Conservation (phyloP, 2,113 vertebrate genomes). For the Orthonyx spaldingii region DNA sequence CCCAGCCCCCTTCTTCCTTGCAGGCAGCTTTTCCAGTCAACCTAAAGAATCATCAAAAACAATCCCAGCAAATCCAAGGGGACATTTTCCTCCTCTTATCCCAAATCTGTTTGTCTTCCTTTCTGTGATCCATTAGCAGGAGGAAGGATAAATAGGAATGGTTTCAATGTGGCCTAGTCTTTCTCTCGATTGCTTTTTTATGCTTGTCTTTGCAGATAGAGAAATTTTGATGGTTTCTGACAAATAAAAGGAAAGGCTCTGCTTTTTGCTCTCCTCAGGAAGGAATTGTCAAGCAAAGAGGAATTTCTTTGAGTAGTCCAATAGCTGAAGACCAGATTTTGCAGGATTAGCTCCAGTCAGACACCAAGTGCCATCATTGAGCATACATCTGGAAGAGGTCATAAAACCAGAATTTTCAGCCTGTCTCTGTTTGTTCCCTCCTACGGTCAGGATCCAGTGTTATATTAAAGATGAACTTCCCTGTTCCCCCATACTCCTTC, state of each 20-base stretch:
- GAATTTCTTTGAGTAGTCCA: not conserved
- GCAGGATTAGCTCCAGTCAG: not conserved
- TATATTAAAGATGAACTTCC: not conserved
- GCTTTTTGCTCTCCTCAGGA: not conserved
- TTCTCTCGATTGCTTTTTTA: not conserved
- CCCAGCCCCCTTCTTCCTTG: not conserved
- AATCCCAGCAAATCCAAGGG: not conserved
- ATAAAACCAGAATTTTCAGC: not conserved
- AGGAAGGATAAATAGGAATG: not conserved
- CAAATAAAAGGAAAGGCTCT: not conserved
- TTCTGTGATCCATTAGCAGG: not conserved
- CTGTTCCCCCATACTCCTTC: not conserved
- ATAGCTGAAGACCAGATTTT: not conserved
- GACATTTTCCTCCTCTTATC: not conserved
- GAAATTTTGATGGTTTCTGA: not conserved
- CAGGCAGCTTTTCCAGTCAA: not conserved
- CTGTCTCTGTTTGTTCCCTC: not conserved
- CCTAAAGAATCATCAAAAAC: fast-evolving
- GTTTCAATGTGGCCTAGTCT: not conserved
- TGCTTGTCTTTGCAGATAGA: not conserved
- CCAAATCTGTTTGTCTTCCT: not conserved
- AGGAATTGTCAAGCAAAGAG: not conserved
- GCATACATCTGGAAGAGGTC: not conserved
- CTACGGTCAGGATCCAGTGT: not conserved
- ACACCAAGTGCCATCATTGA: not conserved